phyloP scores from a whole-genome alignment of 2,797 vertebrate genomes.

The Botia kubotai region DNA sequence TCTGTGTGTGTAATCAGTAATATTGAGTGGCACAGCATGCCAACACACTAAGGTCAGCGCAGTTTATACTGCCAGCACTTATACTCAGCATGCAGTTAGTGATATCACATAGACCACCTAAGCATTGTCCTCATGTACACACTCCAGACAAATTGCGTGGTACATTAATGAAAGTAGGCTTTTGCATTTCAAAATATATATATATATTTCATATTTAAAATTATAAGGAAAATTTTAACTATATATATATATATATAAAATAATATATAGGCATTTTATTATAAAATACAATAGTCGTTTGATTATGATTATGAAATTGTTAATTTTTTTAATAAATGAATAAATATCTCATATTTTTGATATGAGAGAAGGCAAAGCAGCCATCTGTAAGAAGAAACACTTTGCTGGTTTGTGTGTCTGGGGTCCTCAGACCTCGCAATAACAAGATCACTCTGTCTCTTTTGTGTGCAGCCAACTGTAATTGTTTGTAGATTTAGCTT shows the following conservation, averaged over 20 bases:
- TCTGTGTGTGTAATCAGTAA: slow-evolving; percentile 59
- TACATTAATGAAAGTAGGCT: slow-evolving; percentile 1
- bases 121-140: slow-evolving; percentile 58
- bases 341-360: not conserved
- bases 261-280: no score
- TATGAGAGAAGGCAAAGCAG: not conserved
- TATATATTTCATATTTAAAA: no score
- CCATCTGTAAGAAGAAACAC: slow-evolving; percentile 40
- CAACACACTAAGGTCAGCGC: slow-evolving; percentile 69
- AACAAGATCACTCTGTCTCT: slow-evolving; percentile 43
- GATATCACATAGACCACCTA: slow-evolving; percentile 65
- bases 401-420: slow-evolving; percentile 46
- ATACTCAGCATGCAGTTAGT: slow-evolving; percentile 62
- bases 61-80: slow-evolving; percentile 66
- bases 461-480: slow-evolving; percentile 63
- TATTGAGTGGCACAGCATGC: slow-evolving; percentile 69
- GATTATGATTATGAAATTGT: not conserved
- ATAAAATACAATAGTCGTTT: no score
- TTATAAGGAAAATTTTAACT: no score
- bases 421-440: slow-evolving; percentile 43
- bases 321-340: not conserved
- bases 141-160: slow-evolving; percentile 39
- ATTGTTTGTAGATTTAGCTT: slow-evolving; percentile 65
- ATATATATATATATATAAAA: no score
- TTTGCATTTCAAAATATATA: no score